Base-by-base conservation (phyloP, 2,113 vertebrate genomes). In the Daphoenositta chrysoptera region DNA sequence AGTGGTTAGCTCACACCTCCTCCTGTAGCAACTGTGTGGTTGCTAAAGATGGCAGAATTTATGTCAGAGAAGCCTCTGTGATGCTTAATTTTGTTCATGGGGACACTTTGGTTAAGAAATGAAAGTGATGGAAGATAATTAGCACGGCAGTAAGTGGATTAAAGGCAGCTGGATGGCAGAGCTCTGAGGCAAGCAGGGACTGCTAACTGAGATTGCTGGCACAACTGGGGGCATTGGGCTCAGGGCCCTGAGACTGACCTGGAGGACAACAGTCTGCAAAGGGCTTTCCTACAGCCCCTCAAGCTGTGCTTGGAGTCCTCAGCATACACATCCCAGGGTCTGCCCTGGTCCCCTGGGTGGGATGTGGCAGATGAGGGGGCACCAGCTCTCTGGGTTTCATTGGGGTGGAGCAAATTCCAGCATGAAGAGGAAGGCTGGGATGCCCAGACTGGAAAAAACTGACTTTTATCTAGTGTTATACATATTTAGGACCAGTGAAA, bases 31-130 rank as follows among this genome's bases (percentile, higher is more conserved):
- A 37, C 21, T 0, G 4, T 16, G 58, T 33, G 63, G 60, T 39
- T 89, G 44, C 48, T 94, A 83, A 94, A 93, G 86, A 71, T 64
- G 64, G 71, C n/a, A 87, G 64, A 89, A 93, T 42, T 90, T 44
- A 81, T 86, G 64, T 76, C 80, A 77, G 76, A 86, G 89, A 42
- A 91, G 81, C 56, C 53, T 33, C 19, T 5, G 15, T 37, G 60
- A 80, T 40, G 57, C 69, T 81, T 93, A 50, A 66, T 86, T 92
- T 86, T 54, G 58, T 88, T 88, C 93, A 54, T 9, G 47, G 69
- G 76, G 77, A 75, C 57, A 48, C 33, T 83, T 71, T 9, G 27
- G 39, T 77, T 78, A 81, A 92, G 81, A 83, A 93, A 89, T 83
- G 31, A 58, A 89, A 78, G 56, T 3, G 51, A 84, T 15, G 56